Percentiles rank a stretch among this genome's conserved stretches.
phyloP scores from a whole-genome alignment of 2,113 vertebrate species.

The Rostratula benghalensis region DNA sequence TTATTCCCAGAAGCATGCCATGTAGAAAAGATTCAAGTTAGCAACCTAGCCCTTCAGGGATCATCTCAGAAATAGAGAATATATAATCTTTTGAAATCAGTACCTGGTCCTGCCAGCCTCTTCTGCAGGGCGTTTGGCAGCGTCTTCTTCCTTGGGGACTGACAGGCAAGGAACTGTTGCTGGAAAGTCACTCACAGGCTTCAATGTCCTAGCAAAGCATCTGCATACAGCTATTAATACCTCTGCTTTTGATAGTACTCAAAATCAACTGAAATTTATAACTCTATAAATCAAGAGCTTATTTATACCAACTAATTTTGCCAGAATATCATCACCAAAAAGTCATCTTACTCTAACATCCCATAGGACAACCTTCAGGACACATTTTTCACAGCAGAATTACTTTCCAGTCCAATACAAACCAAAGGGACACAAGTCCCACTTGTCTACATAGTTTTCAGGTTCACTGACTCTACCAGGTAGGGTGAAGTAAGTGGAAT shows the following conservation, averaged over 20 bases:
- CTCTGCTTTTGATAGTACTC: background rate
- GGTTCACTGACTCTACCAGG: background rate
- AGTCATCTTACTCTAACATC: background rate
- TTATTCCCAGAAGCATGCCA: background rate
- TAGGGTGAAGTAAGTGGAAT: fast-evolving
- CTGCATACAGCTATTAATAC: background rate
- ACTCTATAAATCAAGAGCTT: background rate
- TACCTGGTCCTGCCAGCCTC: background rate
- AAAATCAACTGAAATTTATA: background rate
- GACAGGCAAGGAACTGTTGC: background rate
- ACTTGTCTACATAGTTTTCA: background rate
- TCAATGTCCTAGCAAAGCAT: background rate
- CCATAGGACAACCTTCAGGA: background rate
- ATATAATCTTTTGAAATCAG: background rate
- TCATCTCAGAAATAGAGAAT: background rate
- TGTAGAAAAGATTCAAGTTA: background rate
- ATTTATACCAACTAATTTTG: background rate
- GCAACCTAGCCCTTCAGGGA: background rate
- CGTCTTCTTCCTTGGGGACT: background rate
- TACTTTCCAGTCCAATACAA: background rate
- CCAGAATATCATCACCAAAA: background rate
- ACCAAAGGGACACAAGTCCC: background rate
- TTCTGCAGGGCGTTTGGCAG: background rate
- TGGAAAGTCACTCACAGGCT: background rate
- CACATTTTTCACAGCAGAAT: background rate